Base-by-base conservation (phyloP, 2,888 invertebrate species). In the Carcina quercana region DNA sequence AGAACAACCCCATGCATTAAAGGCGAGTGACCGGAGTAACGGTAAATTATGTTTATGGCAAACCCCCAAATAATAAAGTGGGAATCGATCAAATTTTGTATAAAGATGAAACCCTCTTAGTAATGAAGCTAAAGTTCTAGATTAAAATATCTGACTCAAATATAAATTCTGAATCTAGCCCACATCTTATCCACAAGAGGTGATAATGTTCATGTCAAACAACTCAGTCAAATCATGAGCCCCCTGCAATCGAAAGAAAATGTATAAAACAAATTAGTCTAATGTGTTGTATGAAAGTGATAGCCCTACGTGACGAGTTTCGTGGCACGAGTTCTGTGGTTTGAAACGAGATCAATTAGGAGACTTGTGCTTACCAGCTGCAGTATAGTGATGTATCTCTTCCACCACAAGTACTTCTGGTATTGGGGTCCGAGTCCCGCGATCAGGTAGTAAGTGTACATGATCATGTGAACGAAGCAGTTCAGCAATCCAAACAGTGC, bases 371-470 rank as follows among this genome's bases (percentile, higher is more conserved):
- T 79, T 65, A 92, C 90, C 67, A 95, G 86, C 78, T 95, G 95
- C 49, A 95, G 76, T 40, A 86, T 85, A 2, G 95, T 95, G 59
- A 96, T 87, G 65, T 95, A 91, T 54, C 88, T 91, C 66, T 96
- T 96, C 95, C 95, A 96, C 95, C 95, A 95, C 14, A 95, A 75
- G 56, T 91, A 93, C 61, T 94, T 93, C 61, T 92, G 91, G 59
- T 92, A 89, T 45, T 88, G 72, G 2, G 95, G 94, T 5, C 95
- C 95, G 40, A 95, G 75, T 1, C 94, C 93, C 0, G 95, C 86
- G 32, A 95, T 74, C 53, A 94, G 85, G 63, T 96, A 96, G 64
- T 96, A 96, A 0, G 87, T 85, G 64, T 96, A 96, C 95, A 96
- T 96, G 28, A 95, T 79, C 20, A 94, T 86, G 67, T 96, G 95